phyloP scores from a whole-genome alignment of 2,888 invertebrate species.

The Ommatoiulus sabulosus region DNA sequence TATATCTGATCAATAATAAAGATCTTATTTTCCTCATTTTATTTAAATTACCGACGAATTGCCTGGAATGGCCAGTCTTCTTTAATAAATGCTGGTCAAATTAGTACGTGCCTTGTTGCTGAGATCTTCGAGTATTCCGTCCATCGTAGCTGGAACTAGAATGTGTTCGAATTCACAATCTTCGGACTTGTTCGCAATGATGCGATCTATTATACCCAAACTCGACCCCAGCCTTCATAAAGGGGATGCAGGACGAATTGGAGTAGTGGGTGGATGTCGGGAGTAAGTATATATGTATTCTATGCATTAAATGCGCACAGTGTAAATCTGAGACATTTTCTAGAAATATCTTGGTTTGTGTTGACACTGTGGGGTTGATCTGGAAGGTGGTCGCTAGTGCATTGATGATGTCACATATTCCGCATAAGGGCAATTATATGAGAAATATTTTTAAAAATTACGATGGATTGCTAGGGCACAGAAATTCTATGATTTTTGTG shows the following conservation, averaged over 20 bases:
- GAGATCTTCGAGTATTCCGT: not conserved
- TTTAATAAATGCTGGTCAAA: not conserved
- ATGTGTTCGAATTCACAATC: not conserved
- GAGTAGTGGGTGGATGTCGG: not conserved
- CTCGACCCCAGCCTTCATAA: slow-evolving; percentile 9
- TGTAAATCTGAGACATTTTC: too few species aligned
- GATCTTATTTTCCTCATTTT: not conserved
- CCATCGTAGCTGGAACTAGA: not conserved
- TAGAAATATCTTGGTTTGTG: too few species aligned
- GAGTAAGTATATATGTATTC: slow-evolving; percentile 44
- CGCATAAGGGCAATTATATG: too few species aligned
- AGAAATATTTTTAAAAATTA: too few species aligned
- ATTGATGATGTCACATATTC: too few species aligned
- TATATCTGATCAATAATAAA: not conserved
- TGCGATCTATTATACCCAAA: not conserved
- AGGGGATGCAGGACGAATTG: slow-evolving; percentile 44
- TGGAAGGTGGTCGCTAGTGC: too few species aligned
- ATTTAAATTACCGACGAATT: not conserved
- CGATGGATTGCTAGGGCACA: too few species aligned
- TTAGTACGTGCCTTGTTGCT: not conserved
- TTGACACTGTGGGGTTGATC: too few species aligned
- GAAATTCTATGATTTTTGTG: too few species aligned
- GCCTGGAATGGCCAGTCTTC: not conserved
- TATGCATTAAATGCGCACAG: too few species aligned
- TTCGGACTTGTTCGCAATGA: not conserved